Base-by-base conservation (phyloP, 2,888 invertebrate species). In the Lasius platythorax region DNA sequence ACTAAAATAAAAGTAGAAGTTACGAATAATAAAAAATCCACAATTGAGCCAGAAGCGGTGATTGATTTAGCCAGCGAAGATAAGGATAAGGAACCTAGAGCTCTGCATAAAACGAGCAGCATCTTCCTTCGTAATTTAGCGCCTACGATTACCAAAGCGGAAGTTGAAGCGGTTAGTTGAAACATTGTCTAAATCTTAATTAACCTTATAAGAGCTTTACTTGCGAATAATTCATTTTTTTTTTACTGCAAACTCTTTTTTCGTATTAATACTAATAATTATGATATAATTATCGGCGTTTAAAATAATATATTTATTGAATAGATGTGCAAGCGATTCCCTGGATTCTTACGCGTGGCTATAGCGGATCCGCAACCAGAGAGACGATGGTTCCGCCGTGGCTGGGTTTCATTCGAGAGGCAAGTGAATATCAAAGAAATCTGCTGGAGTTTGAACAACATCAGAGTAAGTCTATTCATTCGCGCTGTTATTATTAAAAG, bases 381-480 rank as follows among this genome's bases (percentile, higher is more conserved):
- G 94, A 96, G 99, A 33, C 97, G 99, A 64, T 99, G 99, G 98
- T 98, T 98, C 95, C 97, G 99, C 18, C 97, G 99, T 72, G 99
- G 99, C 61, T 99, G 99, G 99, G 99, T 99, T 53, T 99, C 99
- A 0, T 99, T 99, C 95, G 98, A 98, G 89, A 96, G 99, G 30
- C 98, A 98, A 93, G 99, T 99, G 67, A 99, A 99, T 95, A 99
- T 99, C 90, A 99, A 99, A 94, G 99, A 99, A 94, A 99, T 99
- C 90, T 99, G 99, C 95, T 99, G 99, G 99, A 99, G 98, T 94
- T 96, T 99, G 63, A 99, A 99, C 94, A 99, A 98, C 91, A 98
- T 99, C 87, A 96, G 99, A 92, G 97, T 98, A 95, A 95, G 95
- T 93, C 12, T 15, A 15, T 15, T 63, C 1, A 0, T 15, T n/a